Percentiles rank a stretch among this genome's conserved stretches.
phyloP scores from a whole-genome alignment of 2,888 invertebrate genomes.

The Xylophagus ater region DNA sequence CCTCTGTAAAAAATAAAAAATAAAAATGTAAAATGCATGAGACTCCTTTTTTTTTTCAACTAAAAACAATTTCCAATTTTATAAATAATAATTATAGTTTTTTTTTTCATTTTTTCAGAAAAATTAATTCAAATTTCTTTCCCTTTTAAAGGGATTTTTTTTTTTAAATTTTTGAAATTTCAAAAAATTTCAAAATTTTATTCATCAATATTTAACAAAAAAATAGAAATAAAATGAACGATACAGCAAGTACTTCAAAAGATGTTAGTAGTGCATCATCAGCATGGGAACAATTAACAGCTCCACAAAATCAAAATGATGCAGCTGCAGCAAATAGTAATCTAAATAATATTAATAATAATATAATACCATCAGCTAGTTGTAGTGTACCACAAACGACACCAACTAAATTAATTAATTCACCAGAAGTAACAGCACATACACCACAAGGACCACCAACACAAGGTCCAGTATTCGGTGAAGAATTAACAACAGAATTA shows the following conservation, averaged over 20 bases:
- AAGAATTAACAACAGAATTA: constrained; percentile 36
- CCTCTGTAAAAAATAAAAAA: too few relatives aligned
- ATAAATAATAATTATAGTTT: too few relatives aligned
- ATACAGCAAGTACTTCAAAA: constrained; percentile 24
- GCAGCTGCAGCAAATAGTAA: constrained; percentile 18
- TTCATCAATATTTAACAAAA: too few relatives aligned
- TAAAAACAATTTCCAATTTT: too few relatives aligned
- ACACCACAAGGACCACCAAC: constrained; percentile 35
- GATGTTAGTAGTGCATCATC: constrained; percentile 24
- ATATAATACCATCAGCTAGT: constrained; percentile 20
- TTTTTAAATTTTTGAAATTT: too few relatives aligned
- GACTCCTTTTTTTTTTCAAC: too few relatives aligned
- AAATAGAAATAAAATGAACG: constrained; percentile 28
- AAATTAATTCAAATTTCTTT: too few relatives aligned
- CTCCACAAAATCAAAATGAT: constrained; percentile 25
- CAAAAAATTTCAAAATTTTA: too few relatives aligned
- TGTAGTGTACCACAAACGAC: constrained; percentile 36
- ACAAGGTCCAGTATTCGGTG: constrained; percentile 31
- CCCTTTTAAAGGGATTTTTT: too few relatives aligned
- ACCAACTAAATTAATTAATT: constrained; percentile 31
- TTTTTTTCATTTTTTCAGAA: too few relatives aligned
- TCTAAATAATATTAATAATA: constrained; percentile 16
- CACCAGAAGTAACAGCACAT: constrained; percentile 32
- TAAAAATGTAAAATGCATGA: too few relatives aligned
- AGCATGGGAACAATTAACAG: constrained; percentile 40